Conservation (phyloP, 2,797 vertebrate species). For the Coregonus suidteri region DNA sequence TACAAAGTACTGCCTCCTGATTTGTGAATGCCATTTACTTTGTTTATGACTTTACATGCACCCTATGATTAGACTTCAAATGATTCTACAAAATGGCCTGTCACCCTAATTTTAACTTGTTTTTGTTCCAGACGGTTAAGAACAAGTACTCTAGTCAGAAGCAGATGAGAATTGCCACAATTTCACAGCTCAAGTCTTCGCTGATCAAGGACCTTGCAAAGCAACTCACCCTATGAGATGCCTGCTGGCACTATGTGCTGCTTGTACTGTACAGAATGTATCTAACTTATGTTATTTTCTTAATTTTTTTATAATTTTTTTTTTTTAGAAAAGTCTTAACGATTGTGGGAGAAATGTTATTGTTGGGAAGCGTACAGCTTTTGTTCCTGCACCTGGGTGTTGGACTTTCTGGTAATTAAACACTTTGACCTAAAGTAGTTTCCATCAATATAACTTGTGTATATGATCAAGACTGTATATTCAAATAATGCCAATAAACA, state of each 20-base stretch:
- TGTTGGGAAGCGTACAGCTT: not conserved
- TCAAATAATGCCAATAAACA: slow-evolving; percentile 43
- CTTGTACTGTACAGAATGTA: slow-evolving; percentile 39
- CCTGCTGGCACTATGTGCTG: slow-evolving; percentile 39
- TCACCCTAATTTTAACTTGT: not conserved
- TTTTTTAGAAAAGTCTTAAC: not conserved
- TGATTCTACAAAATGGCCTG: not conserved
- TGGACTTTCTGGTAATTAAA: not conserved
- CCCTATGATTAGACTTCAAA: not conserved
- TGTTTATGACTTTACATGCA: not conserved
- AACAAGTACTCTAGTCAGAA: slow-evolving; percentile 81
- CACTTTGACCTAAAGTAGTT: slow-evolving; percentile 29
- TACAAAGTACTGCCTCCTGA: too few species aligned
- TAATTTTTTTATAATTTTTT: slow-evolving; percentile 17
- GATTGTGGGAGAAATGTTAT: not conserved
- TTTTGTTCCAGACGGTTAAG: slow-evolving; percentile 76
- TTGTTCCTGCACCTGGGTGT: not conserved
- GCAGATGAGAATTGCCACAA: slow-evolving; percentile 74
- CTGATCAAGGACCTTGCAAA: slow-evolving; percentile 75
- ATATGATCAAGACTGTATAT: slow-evolving; percentile 13
- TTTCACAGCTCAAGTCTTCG: slow-evolving; percentile 75
- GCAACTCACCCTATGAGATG: slow-evolving; percentile 55
- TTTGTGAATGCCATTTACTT: slow-evolving; percentile 1
- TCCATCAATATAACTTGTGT: slow-evolving; percentile 1
- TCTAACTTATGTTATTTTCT: slow-evolving; percentile 46